Conservation (phyloP, 2,797 vertebrate genomes). For the Neopelma chrysocephalum region DNA sequence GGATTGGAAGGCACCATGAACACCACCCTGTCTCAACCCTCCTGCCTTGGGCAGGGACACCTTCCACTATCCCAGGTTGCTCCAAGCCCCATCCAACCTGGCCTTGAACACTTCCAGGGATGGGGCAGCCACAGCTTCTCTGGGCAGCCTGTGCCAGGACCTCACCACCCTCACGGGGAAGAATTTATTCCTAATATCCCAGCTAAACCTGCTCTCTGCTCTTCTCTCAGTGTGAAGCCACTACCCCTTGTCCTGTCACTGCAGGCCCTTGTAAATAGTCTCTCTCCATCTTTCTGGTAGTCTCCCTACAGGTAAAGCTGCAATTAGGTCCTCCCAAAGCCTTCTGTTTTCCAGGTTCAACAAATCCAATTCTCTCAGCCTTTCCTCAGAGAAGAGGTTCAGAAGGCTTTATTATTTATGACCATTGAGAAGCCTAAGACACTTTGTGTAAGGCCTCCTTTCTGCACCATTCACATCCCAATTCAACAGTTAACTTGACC, state of each 20-base stretch:
- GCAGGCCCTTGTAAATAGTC: background rate
- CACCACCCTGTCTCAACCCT: no score
- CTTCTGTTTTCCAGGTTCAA: background rate
- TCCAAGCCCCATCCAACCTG: accelerated
- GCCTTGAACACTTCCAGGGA: accelerated
- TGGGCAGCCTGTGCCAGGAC: accelerated
- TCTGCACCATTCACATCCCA: background rate
- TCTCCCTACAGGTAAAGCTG: background rate
- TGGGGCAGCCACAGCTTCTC: background rate
- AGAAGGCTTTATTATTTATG: background rate
- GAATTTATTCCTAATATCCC: background rate
- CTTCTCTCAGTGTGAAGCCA: background rate
- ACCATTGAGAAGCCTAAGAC: accelerated
- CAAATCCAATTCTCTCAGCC: background rate
- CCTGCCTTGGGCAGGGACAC: background rate
- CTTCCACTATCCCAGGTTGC: accelerated
- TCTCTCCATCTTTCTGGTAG: background rate
- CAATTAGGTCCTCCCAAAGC: background rate
- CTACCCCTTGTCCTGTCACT: background rate
- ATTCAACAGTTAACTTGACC: background rate
- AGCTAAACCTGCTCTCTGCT: background rate
- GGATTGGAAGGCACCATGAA: accelerated
- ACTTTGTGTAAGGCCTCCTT: background rate
- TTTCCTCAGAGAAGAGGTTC: background rate
- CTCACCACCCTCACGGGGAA: accelerated